These are phyloP conservation scores for Drosophila picticornis DNA, from an alignment of 2,888 invertebrate genomes.

Conservation along the genomic window DNA sequence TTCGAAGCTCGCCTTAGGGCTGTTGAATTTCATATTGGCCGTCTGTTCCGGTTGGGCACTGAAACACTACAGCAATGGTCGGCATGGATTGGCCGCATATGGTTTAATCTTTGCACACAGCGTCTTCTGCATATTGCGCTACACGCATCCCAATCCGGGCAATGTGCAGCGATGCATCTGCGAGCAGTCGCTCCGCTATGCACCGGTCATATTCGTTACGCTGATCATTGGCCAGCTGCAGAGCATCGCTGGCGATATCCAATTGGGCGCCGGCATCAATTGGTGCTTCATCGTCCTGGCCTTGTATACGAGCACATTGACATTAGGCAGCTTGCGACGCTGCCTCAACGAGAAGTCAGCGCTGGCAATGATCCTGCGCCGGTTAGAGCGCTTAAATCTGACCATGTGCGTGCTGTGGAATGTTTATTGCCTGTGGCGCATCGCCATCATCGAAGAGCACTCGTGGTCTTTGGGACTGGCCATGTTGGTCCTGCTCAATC, in stretches of 20 bases:
- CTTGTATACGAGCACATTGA: slow-evolving; percentile 44
- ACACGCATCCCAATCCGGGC: slow-evolving; percentile 75
- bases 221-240: slow-evolving; percentile 66
- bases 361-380: slow-evolving; percentile 2
- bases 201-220: slow-evolving; percentile 68
- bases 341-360: slow-evolving; percentile 38
- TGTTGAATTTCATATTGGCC: slow-evolving; percentile 67
- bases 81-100: slow-evolving; percentile 58
- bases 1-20: slow-evolving; percentile 66
- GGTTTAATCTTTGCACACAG: slow-evolving; percentile 68
- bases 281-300: slow-evolving; percentile 52
- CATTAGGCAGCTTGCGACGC: slow-evolving; percentile 21
- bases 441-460: slow-evolving; percentile 61
- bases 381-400: slow-evolving; percentile 36
- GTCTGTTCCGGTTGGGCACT: slow-evolving; percentile 70
- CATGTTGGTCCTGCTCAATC: slow-evolving; percentile 61
- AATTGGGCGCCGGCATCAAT: slow-evolving; percentile 23
- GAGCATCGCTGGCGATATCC: slow-evolving; percentile 14
- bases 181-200: slow-evolving; percentile 62
- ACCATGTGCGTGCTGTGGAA: slow-evolving; percentile 70
- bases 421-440: slow-evolving; percentile 54
- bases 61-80: slow-evolving; percentile 58
- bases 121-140: slow-evolving; percentile 64
- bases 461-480: slow-evolving; percentile 67
- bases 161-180: slow-evolving; percentile 61